Base-by-base conservation (phyloP, 2,888 invertebrate species). In the Cabera pusaria region DNA sequence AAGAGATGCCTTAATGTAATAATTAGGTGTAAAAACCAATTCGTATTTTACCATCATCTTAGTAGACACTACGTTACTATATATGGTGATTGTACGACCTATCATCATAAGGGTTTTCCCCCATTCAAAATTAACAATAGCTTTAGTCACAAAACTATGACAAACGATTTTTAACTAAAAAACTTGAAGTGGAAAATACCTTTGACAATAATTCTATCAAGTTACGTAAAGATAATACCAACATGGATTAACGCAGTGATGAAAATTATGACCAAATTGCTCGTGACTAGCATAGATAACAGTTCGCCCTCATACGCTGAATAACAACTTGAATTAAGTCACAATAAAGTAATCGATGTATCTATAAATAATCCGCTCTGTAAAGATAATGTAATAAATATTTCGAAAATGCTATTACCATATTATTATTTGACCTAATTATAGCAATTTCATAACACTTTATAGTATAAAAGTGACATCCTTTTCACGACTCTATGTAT, bases 211-310 rank as follows among this genome's bases (percentile, higher is more conserved):
- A 26, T 33, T 34, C 35, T 28, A 38, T 31, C 24, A 28, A 31
- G 35, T 49, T 52, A 47, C 29, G 50, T 53, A 51, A 56, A 49
- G 36, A 51, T 55, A 47, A 53, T 41, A 14, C 14, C 14, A 14
- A 14, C 14, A 47, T 53, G 49, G 49, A 57, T 55, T 56, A 56
- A 56, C 49, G 43, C 50, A 47, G 49, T 54, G 47, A 52, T 51
- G 52, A 59, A 57, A 50, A 55, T 52, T 50, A 52, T 57, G 57
- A 57, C 42, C 44, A 34, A 54, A 54, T 42, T 41, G 34, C 26
- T 29, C 58, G 52, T 49, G 53, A n/a, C n/a, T 40, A 10, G 59
- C 48, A 52, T 59, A 25, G 45, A 51, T 55, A 52, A 56, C 34
- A 45, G 32, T 35, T 44, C 39, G 43, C 24, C 8, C 32, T 25